phyloP scores from a whole-genome alignment of 2,797 vertebrate genomes.

The Lacerta bilineata region DNA sequence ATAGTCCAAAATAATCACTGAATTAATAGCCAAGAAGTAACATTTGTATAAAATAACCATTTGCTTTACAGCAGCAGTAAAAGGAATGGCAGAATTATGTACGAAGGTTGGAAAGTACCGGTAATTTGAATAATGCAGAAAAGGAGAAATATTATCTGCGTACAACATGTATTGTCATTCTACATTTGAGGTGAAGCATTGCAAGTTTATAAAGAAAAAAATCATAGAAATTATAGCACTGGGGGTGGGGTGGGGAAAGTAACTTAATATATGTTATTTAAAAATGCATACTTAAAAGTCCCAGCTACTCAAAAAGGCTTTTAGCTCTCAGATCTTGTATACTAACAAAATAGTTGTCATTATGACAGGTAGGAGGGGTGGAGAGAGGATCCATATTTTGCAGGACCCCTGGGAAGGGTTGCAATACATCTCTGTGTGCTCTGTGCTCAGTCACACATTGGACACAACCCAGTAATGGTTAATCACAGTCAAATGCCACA shows the following conservation, averaged over 20 bases:
- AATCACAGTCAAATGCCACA: neutral
- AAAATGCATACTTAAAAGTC: slow-evolving; percentile 48
- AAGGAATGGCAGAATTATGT: slow-evolving; percentile 83
- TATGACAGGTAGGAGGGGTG: neutral
- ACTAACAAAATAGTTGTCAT: neutral
- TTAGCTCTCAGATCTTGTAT: slow-evolving; percentile 3
- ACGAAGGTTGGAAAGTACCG: slow-evolving; percentile 69
- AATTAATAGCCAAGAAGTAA: slow-evolving; percentile 84
- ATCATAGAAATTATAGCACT: slow-evolving; percentile 73
- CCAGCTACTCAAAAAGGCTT: neutral
- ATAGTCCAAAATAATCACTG: slow-evolving; percentile 82
- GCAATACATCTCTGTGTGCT: neutral
- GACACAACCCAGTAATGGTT: neutral
- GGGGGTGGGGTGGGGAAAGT: slow-evolving; percentile 56
- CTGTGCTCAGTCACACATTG: neutral
- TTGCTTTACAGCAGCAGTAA: slow-evolving; percentile 84
- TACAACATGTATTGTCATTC: slow-evolving; percentile 71
- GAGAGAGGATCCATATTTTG: neutral
- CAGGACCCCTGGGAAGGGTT: neutral
- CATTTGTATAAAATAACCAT: slow-evolving; percentile 83
- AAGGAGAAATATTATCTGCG: slow-evolving; percentile 71
- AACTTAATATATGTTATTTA: slow-evolving; percentile 67
- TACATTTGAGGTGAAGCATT: slow-evolving; percentile 66
- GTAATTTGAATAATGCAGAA: slow-evolving; percentile 81
- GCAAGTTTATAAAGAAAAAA: slow-evolving; percentile 69